Evolutionary conservation across 2,797 vertebrate genomes (phyloP).

Genomic region (Schizothorax lantsangensis): DNA sequence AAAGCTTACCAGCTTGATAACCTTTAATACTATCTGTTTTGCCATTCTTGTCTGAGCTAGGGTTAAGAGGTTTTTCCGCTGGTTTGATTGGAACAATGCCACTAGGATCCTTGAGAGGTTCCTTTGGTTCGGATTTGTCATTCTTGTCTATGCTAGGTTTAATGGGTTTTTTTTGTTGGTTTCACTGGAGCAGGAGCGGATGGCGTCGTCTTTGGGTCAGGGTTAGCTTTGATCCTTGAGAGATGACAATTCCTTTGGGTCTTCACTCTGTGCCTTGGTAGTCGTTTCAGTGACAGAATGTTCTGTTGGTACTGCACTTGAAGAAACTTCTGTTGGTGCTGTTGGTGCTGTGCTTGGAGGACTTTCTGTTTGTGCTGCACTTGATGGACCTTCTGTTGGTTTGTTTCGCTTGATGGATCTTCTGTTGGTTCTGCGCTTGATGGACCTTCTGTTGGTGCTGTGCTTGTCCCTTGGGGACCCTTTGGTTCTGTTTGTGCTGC

Average conservation of each 20-base stretch:
- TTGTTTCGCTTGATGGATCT: too few species aligned
- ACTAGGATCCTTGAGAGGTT: neutral
- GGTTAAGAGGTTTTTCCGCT: constrained; percentile 43
- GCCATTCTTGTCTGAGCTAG: constrained; percentile 55
- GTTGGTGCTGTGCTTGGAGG: rapidly evolving
- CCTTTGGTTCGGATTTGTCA: constrained; percentile 50
- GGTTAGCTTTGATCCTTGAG: neutral
- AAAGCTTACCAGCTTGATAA: constrained; percentile 72
- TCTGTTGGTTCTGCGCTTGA: too few species aligned
- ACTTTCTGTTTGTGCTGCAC: neutral
- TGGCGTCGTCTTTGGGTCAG: neutral
- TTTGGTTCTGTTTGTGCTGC: too few species aligned
- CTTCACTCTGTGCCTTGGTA: constrained; percentile 7
- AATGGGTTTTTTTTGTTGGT: neutral
- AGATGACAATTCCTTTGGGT: neutral
- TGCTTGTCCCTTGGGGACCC: too few species aligned
- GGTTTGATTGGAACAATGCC: constrained; percentile 44
- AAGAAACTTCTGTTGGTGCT: too few species aligned
- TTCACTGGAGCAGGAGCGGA: neutral
- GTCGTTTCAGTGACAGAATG: neutral
- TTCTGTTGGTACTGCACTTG: neutral
- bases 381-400: neutral
- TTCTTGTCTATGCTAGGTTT: constrained; percentile 59
- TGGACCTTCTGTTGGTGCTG: too few species aligned
- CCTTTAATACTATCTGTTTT: constrained; percentile 57